Base-by-base conservation (phyloP, 2,113 vertebrate species). In the Plotosus lineatus region DNA sequence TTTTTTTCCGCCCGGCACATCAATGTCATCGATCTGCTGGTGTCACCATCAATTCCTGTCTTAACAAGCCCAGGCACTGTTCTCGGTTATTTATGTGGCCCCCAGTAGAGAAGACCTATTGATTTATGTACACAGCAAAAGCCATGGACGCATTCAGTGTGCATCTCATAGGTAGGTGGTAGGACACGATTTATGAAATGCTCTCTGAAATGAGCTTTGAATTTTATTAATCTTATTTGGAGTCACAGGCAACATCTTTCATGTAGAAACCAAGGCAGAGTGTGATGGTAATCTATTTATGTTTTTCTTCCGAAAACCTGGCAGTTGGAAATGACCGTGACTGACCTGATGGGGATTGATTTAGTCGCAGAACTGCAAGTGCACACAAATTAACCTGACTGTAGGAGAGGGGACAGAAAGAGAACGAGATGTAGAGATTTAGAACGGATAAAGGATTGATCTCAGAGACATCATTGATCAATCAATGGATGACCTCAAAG, bases 281-380 rank as follows among this genome's bases (percentile, higher is more conserved):
- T 90, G 90, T 88, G 91, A 94, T 90, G 87, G 93, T 89, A 89
- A 94, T 90, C 90, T 91, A 83, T 92, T 92, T 91, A 80, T 68
- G 68, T 77, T 78, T 69, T 71, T 85, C 82, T 85, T 89, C 81
- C 81, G 88, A 89, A 90, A 85, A 84, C 85, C 84, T 76, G 86
- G 85, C 88, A 26, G 88, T 89, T 89, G 81, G 58, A 87, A 84
- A 80, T 91, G 93, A 94, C 93, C 94, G 88, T 82, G 71, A 83
- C 88, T 93, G 93, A 95, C 94, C 94, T 92, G 89, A 91, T 72
- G 87, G 93, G 93, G 94, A 96, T 94, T 92, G 93, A 95, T 94
- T 95, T 94, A 92, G 91, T 93, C 91, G 92, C 92, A 94, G 92
- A 93, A 93, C 91, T 92, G 90, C 85, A 86, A 81, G 86, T 89